A percentile compares a stretch with the other conserved stretches of the same genome.
These are phyloP conservation scores for Tuberolachnus salignus DNA, from an alignment of 2,888 invertebrate genomes.

Conservation along the genomic window DNA sequence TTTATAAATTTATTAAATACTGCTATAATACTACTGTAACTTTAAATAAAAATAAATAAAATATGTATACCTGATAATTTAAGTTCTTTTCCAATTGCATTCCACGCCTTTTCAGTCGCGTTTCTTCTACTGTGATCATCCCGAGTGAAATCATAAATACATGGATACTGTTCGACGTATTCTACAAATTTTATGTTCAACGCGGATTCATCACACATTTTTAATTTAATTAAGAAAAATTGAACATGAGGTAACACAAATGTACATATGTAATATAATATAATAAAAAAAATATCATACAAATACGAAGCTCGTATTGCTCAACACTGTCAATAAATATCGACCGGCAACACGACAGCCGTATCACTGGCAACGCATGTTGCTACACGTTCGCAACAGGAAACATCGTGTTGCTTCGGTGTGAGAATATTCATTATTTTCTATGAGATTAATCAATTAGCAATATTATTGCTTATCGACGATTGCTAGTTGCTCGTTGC, in stretches of 20 bases:
- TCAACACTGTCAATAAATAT: constrained; percentile 20
- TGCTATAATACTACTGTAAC: no score
- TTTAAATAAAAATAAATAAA: no score
- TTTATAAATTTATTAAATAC: constrained; percentile 34
- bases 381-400: constrained; percentile 29
- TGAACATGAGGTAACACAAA: constrained; percentile 11
- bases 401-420: constrained; percentile 35
- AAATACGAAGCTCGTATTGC: constrained; percentile 5
- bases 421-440: constrained; percentile 33
- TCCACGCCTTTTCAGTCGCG: constrained; percentile 34
- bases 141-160: constrained; percentile 36
- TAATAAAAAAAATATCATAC: background rate
- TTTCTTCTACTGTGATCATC: constrained; percentile 35
- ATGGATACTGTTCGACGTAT: constrained; percentile 28
- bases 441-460: constrained; percentile 15
- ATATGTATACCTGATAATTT: constrained; percentile 42
- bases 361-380: constrained; percentile 15
- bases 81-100: constrained; percentile 31
- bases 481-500: background rate
- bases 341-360: constrained; percentile 11
- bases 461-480: constrained; percentile 21
- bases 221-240: constrained; percentile 29
- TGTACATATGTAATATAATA: constrained; percentile 12
- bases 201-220: constrained; percentile 34
- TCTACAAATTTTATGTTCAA: constrained; percentile 30